Base-by-base conservation (phyloP, 2,797 vertebrate species). In the Oreochromis mossambicus region DNA sequence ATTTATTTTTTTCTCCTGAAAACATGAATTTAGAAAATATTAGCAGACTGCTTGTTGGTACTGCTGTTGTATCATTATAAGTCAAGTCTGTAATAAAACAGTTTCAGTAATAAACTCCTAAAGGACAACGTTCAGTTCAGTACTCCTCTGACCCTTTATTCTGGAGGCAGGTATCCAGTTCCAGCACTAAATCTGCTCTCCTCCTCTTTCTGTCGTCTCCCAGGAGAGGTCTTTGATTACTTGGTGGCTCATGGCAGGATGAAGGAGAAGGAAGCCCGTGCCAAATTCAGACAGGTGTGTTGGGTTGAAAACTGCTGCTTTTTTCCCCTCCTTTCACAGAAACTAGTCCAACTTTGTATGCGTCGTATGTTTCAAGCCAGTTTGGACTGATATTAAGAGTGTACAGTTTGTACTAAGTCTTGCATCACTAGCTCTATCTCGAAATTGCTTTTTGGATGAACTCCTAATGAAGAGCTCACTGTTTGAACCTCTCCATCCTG, bases 251-350 rank as follows among this genome's bases (percentile, higher is more conserved):
- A 99, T 92, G 98, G 98, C 94, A 97, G 98, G 96, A 99, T 99
- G 98, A 99, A 99, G 96, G 98, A 99, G 96, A 99, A 99, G 93
- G 98, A 99, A 96, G 98, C 98, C 84, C 97, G 98, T 97, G 97
- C 98, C 96, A 99, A 99, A 97, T 99, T 99, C 96, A 97, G 98
- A 98, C 98, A 99, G 98, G 98, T 96, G 66, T 92, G 26, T 13
- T 80, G 21, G 36, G 13, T 52, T 5, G 6, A 48, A 15, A 55
- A 34, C 12, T 54, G 8, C 8, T 5, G 21, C 19, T 15, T 29
- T 8, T 41, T 1, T 0, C 3, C 0, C 9, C 17, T 1, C 3
- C 29, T 34, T 13, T 61, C 5, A 58, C 6, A 68, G 15, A 21
- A 50, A 52, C 19, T 13, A 50, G 12, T 79, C 3, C 54, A 61